Evolutionary conservation across 2,888 invertebrate species (phyloP).

Genomic region (Rhorus exstirpatorius): DNA sequence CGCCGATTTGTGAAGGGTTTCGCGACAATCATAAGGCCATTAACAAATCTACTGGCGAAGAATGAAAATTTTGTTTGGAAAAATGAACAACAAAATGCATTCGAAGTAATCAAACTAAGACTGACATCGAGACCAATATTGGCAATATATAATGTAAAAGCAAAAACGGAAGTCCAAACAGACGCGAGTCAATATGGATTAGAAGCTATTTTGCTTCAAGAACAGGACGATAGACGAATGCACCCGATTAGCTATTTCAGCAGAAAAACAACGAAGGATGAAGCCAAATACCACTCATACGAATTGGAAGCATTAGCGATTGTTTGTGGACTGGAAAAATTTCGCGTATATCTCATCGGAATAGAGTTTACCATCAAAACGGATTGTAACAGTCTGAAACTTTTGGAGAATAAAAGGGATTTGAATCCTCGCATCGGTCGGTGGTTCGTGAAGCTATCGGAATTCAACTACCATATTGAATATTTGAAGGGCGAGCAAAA

Average conservation of each 20-base stretch:
- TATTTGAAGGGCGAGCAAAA: conserved; percentile 69
- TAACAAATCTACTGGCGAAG: conserved; percentile 75
- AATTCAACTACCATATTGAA: conserved; percentile 70
- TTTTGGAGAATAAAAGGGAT: conserved; percentile 40
- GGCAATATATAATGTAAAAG: conserved; percentile 73
- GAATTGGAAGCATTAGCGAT: conserved; percentile 67
- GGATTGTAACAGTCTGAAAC: conserved; percentile 61
- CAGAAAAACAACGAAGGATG: conserved; percentile 55
- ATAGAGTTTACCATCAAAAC: conserved; percentile 67
- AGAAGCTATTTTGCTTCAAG: conserved; percentile 80
- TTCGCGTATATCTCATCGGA: conserved; percentile 65
- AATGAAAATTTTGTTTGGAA: conserved; percentile 67
- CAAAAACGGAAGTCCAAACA: conserved; percentile 79
- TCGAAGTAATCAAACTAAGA: conserved; percentile 20
- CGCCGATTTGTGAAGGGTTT: conserved; percentile 76
- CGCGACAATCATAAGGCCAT: conserved; percentile 73
- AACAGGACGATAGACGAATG: conserved; percentile 54
- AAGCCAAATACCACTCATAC: conserved; percentile 62
- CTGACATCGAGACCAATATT: conserved; percentile 73
- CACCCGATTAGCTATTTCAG: conserved; percentile 58
- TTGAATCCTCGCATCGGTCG: conserved; percentile 50
- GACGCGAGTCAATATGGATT: conserved; percentile 80
- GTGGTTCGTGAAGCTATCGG: conserved; percentile 66
- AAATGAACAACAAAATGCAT: conserved; percentile 73
- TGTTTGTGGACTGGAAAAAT: conserved; percentile 55